These are phyloP conservation scores for Notechis scutatus DNA, from an alignment of 2,113 vertebrate genomes.

Conservation along the genomic window DNA sequence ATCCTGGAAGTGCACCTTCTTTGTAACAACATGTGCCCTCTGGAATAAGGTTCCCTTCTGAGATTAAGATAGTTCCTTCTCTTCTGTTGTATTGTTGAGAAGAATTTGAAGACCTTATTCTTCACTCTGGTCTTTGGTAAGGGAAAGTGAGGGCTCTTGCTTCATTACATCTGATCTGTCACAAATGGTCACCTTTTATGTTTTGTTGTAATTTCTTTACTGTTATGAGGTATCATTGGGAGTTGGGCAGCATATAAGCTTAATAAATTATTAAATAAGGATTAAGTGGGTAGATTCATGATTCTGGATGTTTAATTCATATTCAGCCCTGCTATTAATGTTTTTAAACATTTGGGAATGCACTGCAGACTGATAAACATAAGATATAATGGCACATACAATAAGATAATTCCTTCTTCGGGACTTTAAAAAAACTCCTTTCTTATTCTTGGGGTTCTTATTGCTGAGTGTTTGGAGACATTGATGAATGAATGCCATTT, in stretches of 20 bases:
- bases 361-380: background rate
- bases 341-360: background rate
- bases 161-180: background rate
- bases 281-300: background rate
- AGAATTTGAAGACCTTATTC: background rate
- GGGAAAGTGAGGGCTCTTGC: background rate
- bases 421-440: background rate
- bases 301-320: background rate
- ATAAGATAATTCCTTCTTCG: background rate
- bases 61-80: background rate
- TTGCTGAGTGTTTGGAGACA: background rate
- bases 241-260: background rate
- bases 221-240: background rate
- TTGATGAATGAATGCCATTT: background rate
- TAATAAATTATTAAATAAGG: background rate
- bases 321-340: background rate
- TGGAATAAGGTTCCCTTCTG: background rate
- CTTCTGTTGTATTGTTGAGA: background rate
- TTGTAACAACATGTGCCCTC: background rate
- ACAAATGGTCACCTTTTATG: background rate
- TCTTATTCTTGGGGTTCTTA: background rate
- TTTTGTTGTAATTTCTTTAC: background rate
- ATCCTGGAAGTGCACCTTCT: background rate
- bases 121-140: background rate
- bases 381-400: background rate